Base-by-base conservation (phyloP, 2,888 invertebrate genomes). In the Anoplius nigerrimus region DNA sequence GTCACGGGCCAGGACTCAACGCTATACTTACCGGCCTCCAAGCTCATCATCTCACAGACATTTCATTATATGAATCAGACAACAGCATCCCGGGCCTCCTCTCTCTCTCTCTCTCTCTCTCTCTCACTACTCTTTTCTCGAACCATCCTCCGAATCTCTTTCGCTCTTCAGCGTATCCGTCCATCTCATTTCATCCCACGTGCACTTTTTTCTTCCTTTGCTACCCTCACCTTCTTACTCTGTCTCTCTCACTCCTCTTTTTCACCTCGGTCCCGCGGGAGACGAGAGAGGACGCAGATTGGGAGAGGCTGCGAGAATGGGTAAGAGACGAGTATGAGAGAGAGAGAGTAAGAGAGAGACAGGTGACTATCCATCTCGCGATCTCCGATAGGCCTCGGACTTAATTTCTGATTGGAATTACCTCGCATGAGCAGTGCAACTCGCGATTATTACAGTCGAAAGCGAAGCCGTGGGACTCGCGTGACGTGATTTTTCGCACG, bases 21-120 rank as follows among this genome's bases (percentile, higher is more conserved):
- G 82, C 85, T 85, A 84, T 85, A 85, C 83, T 85, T 85, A 85
- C 77, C 79, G 76, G 75, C 81, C 82, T 80, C 79, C 75, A 68
- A 81, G 84, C 84, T 84, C 84, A 84, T 85, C 84, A 83, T 84
- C 84, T 83, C 80, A 79, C 84, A 82, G 84, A 85, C 84, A 85
- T 85, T 85, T 85, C 84, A 85, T 85, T 85, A 85, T 81, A 82
- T 75, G 84, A 85, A 84, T 84, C 84, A 84, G 82, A 82, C 84
- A 81, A 82, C 81, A 76, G 76, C 78, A 74, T 79, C 77, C 80
- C 75, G 64, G 67, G 72, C 70, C 73, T 71, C 56, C 73, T 57
- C 69, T 63, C 65, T 57, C 54, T 64, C 53, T 68, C 62, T 13
- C 16, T 2, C 20, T 21, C 18, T 16, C 54, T 11, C 18, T 8